phyloP scores from a whole-genome alignment of 2,113 vertebrate species.

The Phaetusa simplex region DNA sequence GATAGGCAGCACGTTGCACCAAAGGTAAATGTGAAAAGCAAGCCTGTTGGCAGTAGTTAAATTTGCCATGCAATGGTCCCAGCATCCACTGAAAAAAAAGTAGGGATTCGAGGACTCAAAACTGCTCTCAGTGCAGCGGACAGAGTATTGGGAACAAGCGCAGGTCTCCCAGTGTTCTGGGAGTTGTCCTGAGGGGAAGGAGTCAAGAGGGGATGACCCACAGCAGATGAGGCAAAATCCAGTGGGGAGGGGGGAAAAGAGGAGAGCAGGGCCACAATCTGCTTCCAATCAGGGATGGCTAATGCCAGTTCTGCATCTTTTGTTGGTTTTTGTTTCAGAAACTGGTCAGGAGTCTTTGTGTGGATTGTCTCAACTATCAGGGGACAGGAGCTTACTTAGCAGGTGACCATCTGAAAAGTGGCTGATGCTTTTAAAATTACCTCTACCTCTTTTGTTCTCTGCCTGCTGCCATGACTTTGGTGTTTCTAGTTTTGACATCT shows the following conservation, averaged over 20 bases:
- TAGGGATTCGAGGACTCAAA: not conserved
- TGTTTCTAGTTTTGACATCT: conserved; percentile 9
- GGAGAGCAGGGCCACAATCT: not conserved
- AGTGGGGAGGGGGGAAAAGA: rapidly evolving
- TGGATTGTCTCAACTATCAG: not conserved
- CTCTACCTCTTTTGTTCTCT: not conserved
- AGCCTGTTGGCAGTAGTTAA: not conserved
- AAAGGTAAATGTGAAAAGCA: not conserved
- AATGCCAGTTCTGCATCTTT: not conserved
- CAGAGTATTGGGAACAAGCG: not conserved
- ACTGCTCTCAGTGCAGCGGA: not conserved
- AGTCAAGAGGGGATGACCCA: not conserved
- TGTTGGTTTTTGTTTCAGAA: conserved; percentile 17
- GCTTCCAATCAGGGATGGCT: not conserved
- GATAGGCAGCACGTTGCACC: not conserved
- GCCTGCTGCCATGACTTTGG: not conserved
- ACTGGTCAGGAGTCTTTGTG: not conserved
- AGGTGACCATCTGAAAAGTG: conserved; percentile 1
- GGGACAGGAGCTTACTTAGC: conserved; percentile 1
- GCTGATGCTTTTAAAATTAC: not conserved
- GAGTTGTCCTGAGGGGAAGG: not conserved
- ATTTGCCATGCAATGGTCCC: not conserved
- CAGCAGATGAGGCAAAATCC: not conserved
- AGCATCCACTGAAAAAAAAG: not conserved
- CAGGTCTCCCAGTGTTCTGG: not conserved